Evolutionary conservation across 2,888 invertebrate species (phyloP).

Genomic region (Hybos culiciformis): DNA sequence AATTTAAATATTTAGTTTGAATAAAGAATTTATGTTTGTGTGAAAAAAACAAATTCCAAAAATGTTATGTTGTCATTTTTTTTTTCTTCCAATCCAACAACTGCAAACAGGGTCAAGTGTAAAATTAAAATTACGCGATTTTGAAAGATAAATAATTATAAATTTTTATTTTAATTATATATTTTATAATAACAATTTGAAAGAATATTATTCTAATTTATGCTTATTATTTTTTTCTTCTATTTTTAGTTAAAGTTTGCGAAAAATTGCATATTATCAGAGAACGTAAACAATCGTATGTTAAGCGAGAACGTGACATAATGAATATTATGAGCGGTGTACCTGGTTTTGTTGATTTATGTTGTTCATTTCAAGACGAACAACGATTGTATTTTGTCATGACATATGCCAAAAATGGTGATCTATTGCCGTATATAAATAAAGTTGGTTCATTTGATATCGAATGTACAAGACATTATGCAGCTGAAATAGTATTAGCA

Average conservation of each 20-base stretch:
- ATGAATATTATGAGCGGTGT: slow-evolving; percentile 69
- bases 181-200: background rate
- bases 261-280: slow-evolving; percentile 86
- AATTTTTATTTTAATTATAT: background rate
- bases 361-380: slow-evolving; percentile 92
- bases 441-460: slow-evolving; percentile 81
- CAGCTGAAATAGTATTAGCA: slow-evolving; percentile 84
- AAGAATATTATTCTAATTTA: slow-evolving; percentile 6
- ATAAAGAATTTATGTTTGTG: too few species aligned
- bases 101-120: too few species aligned
- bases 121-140: too few species aligned
- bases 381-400: slow-evolving; percentile 90
- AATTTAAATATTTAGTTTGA: too few species aligned
- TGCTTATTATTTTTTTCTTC: slow-evolving; percentile 6
- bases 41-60: too few species aligned
- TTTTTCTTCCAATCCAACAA: too few species aligned
- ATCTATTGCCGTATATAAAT: slow-evolving; percentile 82
- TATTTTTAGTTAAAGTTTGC: slow-evolving; percentile 82
- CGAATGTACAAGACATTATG: slow-evolving; percentile 82
- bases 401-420: slow-evolving; percentile 89
- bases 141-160: too few species aligned
- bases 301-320: slow-evolving; percentile 88
- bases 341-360: slow-evolving; percentile 85
- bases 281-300: slow-evolving; percentile 86
- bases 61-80: too few species aligned